Evolutionary conservation across 1,140 invertebrate genomes (phyloP).

Genomic region (Phthorimaea operculella): DNA sequence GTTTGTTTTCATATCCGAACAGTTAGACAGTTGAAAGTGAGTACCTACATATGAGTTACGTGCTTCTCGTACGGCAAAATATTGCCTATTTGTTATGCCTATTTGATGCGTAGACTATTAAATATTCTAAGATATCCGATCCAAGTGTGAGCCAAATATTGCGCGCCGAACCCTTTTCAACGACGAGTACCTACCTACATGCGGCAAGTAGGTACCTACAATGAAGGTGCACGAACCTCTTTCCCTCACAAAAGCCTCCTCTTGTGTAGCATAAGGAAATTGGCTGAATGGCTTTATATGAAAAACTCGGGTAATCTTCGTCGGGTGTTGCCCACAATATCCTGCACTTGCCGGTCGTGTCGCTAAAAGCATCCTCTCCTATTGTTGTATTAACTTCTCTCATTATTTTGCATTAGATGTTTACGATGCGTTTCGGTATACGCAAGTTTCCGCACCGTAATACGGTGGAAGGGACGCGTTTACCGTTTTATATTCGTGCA

Average conservation of each 20-base stretch:
- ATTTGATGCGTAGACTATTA: slow-evolving; percentile 16
- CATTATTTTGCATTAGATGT: slow-evolving; percentile 8
- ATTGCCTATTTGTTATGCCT: no score
- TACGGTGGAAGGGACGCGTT: slow-evolving; percentile 18
- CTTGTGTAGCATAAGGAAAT: slow-evolving; percentile 63
- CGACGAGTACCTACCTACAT: slow-evolving; percentile 39
- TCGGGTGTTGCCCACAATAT: slow-evolving; percentile 49
- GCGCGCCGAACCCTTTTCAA: slow-evolving; percentile 45
- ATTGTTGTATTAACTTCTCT: slow-evolving; percentile 24
- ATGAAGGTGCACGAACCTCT: slow-evolving; percentile 58
- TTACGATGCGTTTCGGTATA: slow-evolving; percentile 3
- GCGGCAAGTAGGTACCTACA: slow-evolving; percentile 33
- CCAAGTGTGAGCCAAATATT: slow-evolving; percentile 45
- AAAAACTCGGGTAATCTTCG: slow-evolving; percentile 63
- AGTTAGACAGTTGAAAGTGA: no score
- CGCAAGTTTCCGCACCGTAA: slow-evolving; percentile 1
- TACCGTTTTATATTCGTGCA: slow-evolving; percentile 25
- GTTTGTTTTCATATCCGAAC: no score
- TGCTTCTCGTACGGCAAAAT: no score
- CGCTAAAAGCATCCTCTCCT: slow-evolving; percentile 22
- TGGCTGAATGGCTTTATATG: slow-evolving; percentile 65
- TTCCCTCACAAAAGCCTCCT: slow-evolving; percentile 58
- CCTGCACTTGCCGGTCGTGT: slow-evolving; percentile 40
- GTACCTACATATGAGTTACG: no score
- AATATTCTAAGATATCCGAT: slow-evolving; percentile 49